These are phyloP conservation scores for Thripadectes ignobilis DNA, from an alignment of 2,797 vertebrate species.

Conservation along the genomic window DNA sequence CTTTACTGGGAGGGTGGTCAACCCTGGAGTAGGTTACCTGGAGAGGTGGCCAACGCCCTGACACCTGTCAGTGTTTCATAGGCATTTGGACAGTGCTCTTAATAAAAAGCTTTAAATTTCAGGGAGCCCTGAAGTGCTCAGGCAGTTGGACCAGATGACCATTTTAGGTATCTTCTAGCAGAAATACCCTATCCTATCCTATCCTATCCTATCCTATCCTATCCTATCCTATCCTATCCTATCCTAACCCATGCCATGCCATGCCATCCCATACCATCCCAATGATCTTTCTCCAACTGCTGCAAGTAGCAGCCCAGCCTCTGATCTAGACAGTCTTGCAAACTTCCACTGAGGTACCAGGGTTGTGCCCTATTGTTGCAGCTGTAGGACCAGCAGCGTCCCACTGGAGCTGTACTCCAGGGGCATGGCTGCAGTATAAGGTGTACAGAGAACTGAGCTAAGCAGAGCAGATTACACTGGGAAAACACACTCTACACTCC, in stretches of 20 bases:
- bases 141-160: not conserved
- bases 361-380: not conserved
- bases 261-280: not conserved
- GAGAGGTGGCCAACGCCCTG: not conserved
- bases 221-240: not conserved
- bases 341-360: rapidly evolving
- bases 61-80: not conserved
- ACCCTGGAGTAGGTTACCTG: not conserved
- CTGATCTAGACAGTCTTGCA: not conserved
- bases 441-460: not conserved
- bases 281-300: not conserved
- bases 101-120: not conserved
- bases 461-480: not conserved
- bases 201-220: not conserved
- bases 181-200: not conserved
- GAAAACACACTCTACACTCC: constrained; percentile 14
- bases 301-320: not conserved
- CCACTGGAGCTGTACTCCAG: not conserved
- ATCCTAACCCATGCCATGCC: not conserved
- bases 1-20: not conserved
- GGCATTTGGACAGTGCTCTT: not conserved
- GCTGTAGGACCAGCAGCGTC: not conserved
- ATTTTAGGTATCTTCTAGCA: not conserved
- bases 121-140: not conserved
- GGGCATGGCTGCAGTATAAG: not conserved